phyloP scores from a whole-genome alignment of 2,113 vertebrate species.

The Salvator merianae region DNA sequence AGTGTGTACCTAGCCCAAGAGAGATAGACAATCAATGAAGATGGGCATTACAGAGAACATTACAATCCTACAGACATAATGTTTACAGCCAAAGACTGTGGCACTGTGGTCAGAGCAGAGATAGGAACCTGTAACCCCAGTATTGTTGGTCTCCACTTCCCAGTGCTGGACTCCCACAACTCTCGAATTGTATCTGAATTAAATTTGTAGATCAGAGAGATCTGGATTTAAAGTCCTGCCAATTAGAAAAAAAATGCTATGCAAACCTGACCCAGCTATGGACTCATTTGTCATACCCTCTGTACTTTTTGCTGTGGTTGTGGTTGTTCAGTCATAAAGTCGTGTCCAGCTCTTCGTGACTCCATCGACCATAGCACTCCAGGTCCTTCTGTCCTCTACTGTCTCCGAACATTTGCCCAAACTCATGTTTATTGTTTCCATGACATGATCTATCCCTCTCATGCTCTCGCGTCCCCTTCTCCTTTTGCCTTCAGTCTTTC shows the following conservation, averaged over 20 bases:
- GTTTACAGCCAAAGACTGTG: background rate
- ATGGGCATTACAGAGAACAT: background rate
- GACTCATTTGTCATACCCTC: background rate
- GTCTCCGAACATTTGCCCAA: no score
- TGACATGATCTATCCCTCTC: no score
- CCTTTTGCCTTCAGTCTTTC: background rate
- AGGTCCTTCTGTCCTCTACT: no score
- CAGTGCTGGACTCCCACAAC: background rate
- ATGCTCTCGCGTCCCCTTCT: background rate
- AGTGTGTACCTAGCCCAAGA: no score
- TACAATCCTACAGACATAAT: background rate
- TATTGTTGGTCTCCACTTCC: background rate
- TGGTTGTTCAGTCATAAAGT: no score
- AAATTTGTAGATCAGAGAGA: background rate
- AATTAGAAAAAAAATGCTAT: background rate
- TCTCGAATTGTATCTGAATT: background rate
- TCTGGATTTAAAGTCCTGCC: background rate
- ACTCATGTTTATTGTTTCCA: no score
- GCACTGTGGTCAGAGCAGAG: background rate
- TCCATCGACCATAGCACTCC: no score
- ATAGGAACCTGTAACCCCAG: background rate
- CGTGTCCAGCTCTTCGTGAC: no score
- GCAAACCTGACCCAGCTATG: no score
- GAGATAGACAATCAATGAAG: background rate
- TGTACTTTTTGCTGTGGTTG: no score